Percentiles rank a stretch among this genome's conserved stretches.
These are phyloP conservation scores for Pammene aurita DNA, from an alignment of 2,888 invertebrate genomes.

Conservation along the genomic window DNA sequence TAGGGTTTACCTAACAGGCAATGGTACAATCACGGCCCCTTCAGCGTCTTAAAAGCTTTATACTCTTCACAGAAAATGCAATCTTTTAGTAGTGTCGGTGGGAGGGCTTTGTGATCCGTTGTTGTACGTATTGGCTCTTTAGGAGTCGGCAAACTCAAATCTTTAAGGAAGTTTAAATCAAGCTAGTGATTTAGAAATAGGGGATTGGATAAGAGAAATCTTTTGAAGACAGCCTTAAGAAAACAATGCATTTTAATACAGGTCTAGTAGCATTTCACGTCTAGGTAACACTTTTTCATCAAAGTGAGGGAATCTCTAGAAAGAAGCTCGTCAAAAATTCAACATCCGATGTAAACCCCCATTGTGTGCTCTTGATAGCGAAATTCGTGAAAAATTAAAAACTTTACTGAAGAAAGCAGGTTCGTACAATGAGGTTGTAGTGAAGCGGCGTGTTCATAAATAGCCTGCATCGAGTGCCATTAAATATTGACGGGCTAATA, in stretches of 20 bases:
- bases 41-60: conserved; percentile 41
- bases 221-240: neutral
- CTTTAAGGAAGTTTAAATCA: conserved; percentile 20
- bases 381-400: conserved; percentile 38
- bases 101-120: conserved; percentile 27
- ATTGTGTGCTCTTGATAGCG: conserved; percentile 33
- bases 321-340: conserved; percentile 24
- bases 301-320: neutral
- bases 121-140: conserved; percentile 32
- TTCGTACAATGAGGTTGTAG: conserved; percentile 30
- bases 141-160: conserved; percentile 2
- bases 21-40: conserved; percentile 36
- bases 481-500: conserved; percentile 31
- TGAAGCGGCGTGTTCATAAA: conserved; percentile 32
- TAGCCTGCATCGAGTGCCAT: conserved; percentile 25
- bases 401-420: conserved; percentile 38
- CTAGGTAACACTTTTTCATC: neutral
- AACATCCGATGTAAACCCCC: conserved; percentile 25
- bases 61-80: conserved; percentile 36
- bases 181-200: conserved; percentile 12
- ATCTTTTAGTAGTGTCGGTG: conserved; percentile 36
- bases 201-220: neutral
- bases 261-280: neutral
- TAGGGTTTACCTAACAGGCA: conserved; percentile 39
- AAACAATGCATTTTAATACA: conserved; percentile 18